Percentiles rank a stretch among this genome's conserved stretches.
Evolutionary conservation across 2,113 vertebrate species (phyloP).

Genomic region (Oncorhynchus gorbuscha): DNA sequence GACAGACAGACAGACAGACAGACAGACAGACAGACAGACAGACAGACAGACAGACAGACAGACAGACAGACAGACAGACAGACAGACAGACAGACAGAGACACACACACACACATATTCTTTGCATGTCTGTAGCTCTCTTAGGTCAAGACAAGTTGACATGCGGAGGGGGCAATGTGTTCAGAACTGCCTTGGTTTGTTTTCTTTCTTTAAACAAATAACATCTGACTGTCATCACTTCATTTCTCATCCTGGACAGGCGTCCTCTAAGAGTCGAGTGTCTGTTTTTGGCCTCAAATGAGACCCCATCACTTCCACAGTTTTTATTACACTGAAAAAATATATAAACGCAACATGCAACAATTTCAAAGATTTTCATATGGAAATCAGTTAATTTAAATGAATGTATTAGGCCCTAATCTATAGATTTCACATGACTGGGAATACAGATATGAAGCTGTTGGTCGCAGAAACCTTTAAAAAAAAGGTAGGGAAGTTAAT

Average conservation of each 20-base stretch:
- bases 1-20: too few relatives aligned
- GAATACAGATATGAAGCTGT: too few relatives aligned
- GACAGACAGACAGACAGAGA: constrained; percentile 15
- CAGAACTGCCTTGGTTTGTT: constrained; percentile 67
- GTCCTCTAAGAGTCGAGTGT: constrained; percentile 33
- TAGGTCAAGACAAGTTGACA: constrained; percentile 54
- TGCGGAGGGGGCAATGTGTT: constrained; percentile 56
- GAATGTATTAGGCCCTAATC: too few relatives aligned
- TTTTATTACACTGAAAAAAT: too few relatives aligned
- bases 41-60: too few relatives aligned
- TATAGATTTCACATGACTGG: too few relatives aligned
- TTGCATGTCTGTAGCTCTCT: constrained; percentile 40
- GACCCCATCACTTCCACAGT: background rate
- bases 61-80: background rate
- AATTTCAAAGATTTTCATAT: too few relatives aligned
- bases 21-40: constrained; percentile 7
- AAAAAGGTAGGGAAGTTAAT: too few relatives aligned
- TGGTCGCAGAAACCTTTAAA: too few relatives aligned
- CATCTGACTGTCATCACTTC: constrained; percentile 69
- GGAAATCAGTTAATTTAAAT: too few relatives aligned
- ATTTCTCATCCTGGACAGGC: constrained; percentile 67
- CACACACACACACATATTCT: constrained; percentile 17
- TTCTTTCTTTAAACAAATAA: constrained; percentile 68
- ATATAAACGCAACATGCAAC: too few relatives aligned
- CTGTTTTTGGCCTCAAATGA: background rate